Percentiles rank a stretch among this genome's conserved stretches.
These are phyloP conservation scores for Dryobota labecula DNA, from an alignment of 2,888 invertebrate genomes.

Conservation along the genomic window DNA sequence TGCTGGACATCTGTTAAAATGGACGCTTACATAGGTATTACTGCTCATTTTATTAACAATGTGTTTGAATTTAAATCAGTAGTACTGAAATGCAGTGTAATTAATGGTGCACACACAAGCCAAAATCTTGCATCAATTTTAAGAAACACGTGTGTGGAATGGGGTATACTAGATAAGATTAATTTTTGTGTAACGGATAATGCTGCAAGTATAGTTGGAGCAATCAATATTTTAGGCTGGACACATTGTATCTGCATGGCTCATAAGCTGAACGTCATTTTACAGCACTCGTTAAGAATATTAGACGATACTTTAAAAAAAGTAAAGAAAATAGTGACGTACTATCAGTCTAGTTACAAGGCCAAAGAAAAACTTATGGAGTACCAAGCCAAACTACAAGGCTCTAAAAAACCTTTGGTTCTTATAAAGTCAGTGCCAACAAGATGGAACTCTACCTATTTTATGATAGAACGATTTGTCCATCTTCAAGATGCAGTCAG, in stretches of 20 bases:
- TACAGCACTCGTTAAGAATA: background rate
- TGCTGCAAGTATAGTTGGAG: background rate
- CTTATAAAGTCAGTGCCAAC: constrained; percentile 5
- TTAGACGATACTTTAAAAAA: background rate
- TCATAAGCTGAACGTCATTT: constrained; percentile 5
- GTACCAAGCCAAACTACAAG: constrained; percentile 7
- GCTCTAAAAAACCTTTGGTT: background rate
- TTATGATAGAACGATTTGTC: constrained; percentile 6
- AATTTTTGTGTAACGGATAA: constrained; percentile 8
- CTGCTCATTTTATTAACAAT: constrained; percentile 5
- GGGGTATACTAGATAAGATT: constrained; percentile 4
- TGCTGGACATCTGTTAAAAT: background rate
- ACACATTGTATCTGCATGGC: constrained; percentile 10
- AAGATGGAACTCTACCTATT: constrained; percentile 17
- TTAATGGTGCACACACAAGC: background rate
- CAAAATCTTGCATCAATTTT: constrained; percentile 5
- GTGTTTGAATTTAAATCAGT: constrained; percentile 13
- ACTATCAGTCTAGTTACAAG: background rate
- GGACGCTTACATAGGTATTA: constrained; percentile 2
- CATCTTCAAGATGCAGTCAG: background rate
- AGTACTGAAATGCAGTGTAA: constrained; percentile 1
- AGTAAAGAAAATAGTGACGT: constrained; percentile 4
- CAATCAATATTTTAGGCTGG: constrained; percentile 7
- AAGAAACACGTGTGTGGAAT: background rate
- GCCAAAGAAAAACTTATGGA: constrained; percentile 1